These are phyloP conservation scores for Poeciliopsis paucimaculata DNA, from an alignment of 2,797 vertebrate species.

Conservation along the genomic window DNA sequence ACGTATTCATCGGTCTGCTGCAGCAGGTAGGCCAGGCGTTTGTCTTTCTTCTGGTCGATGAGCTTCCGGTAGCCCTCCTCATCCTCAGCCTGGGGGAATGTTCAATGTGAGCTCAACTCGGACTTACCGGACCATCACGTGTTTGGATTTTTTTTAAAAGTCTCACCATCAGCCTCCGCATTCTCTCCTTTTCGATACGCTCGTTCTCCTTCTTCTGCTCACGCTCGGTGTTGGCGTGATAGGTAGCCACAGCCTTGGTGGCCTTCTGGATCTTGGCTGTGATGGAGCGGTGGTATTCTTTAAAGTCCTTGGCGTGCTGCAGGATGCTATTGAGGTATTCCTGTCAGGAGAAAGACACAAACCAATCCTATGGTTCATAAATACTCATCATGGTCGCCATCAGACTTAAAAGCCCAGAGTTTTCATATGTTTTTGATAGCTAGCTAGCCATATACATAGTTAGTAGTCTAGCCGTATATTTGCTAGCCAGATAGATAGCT, in stretches of 20 bases:
- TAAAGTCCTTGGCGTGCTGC: constrained; percentile 98
- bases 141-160: neutral
- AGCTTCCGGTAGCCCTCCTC: constrained; percentile 97
- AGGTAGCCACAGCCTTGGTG: constrained; percentile 94
- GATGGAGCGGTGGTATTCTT: constrained; percentile 95
- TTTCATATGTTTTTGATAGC: neutral
- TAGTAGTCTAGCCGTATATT: neutral
- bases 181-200: constrained; percentile 95
- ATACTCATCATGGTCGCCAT: neutral
- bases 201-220: constrained; percentile 99
- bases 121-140: too few species aligned
- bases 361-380: neutral
- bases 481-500: too few species aligned
- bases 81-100: constrained; percentile 86
- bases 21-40: constrained; percentile 94
- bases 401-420: neutral
- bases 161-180: constrained; percentile 94
- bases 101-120: neutral
- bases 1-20: constrained; percentile 98
- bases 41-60: constrained; percentile 98
- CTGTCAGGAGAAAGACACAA: constrained; percentile 62
- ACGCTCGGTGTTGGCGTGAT: constrained; percentile 96
- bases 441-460: neutral
- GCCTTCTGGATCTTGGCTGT: constrained; percentile 95
- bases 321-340: constrained; percentile 99